Evolutionary conservation across 2,888 invertebrate genomes (phyloP).

Genomic region (Mesoligia furuncula): DNA sequence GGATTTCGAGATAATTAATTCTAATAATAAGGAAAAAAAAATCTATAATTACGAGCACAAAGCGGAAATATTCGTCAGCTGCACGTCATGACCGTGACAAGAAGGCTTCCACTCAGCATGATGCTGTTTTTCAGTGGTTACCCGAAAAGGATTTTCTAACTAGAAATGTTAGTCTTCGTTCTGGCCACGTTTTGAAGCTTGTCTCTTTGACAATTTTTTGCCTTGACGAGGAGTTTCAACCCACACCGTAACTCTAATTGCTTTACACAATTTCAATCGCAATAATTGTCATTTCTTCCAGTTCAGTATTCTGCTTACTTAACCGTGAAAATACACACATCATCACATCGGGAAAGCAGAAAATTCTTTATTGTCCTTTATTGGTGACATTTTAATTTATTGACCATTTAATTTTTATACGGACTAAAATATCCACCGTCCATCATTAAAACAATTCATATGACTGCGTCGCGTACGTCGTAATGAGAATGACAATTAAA

Average conservation of each 20-base stretch:
- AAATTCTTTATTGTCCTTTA: too few relatives aligned
- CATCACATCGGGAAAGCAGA: not conserved
- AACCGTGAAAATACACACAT: not conserved
- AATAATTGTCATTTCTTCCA: not conserved
- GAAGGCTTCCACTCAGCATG: too few relatives aligned
- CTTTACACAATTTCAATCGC: too few relatives aligned
- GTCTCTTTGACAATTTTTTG: not conserved
- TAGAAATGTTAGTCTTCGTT: not conserved
- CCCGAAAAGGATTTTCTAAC: too few relatives aligned
- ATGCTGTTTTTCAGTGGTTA: too few relatives aligned
- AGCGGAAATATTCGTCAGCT: too few relatives aligned
- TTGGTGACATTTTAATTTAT: not conserved
- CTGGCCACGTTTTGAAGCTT: not conserved
- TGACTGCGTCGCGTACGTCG: not conserved
- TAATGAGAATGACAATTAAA: not conserved
- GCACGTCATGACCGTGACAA: too few relatives aligned
- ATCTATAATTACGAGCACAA: too few relatives aligned
- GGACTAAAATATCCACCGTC: too few relatives aligned
- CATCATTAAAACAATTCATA: not conserved
- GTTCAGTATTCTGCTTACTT: not conserved
- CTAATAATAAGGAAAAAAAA: too few relatives aligned
- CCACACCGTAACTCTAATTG: not conserved
- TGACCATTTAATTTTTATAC: not conserved
- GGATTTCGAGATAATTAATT: too few relatives aligned
- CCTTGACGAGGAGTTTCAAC: too few relatives aligned